phyloP scores from a whole-genome alignment of 2,113 vertebrate species.

The Pheucticus melanocephalus region DNA sequence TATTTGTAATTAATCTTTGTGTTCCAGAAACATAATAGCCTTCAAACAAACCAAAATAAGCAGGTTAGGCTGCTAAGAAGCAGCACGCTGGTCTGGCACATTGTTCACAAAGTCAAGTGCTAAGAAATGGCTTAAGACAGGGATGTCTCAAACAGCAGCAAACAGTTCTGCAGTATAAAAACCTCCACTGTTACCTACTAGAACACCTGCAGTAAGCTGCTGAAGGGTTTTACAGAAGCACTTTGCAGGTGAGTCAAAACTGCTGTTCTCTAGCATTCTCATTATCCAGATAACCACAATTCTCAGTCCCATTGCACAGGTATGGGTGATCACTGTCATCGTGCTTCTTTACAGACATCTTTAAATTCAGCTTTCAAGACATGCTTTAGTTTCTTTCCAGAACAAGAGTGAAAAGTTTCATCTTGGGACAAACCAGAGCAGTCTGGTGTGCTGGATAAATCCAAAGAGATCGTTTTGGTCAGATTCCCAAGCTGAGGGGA shows the following conservation, averaged over 20 bases:
- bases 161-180: not conserved
- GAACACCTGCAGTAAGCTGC: not conserved
- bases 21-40: not conserved
- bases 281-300: not conserved
- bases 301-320: not conserved
- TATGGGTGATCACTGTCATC: not conserved
- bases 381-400: not conserved
- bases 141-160: not conserved
- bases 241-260: not conserved
- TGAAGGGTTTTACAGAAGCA: not conserved
- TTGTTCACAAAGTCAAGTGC: not conserved
- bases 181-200: not conserved
- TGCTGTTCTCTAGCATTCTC: not conserved
- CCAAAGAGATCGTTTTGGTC: not conserved
- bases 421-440: not conserved
- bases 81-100: not conserved
- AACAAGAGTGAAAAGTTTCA: not conserved
- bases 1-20: not conserved
- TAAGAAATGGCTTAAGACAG: not conserved
- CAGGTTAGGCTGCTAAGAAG: not conserved
- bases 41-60: not conserved
- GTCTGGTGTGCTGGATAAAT: not conserved
- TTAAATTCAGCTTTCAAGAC: not conserved
- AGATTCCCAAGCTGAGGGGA: not conserved
- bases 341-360: not conserved